Percentiles rank a stretch among this genome's conserved stretches.
These are phyloP conservation scores for Monomorium pharaonis DNA, from an alignment of 1,140 invertebrate genomes.

Conservation along the genomic window DNA sequence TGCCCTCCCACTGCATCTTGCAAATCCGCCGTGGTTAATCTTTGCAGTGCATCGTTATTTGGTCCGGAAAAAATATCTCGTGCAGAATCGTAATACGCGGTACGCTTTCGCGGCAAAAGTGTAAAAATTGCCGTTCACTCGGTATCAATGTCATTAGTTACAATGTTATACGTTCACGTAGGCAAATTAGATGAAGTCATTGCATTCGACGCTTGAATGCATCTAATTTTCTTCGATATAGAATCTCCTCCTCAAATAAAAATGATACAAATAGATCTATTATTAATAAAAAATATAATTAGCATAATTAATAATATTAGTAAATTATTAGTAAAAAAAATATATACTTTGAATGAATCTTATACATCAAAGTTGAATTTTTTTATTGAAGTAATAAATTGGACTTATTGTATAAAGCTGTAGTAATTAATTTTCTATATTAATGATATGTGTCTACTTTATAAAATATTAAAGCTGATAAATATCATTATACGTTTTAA, in stretches of 20 bases:
- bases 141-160: background rate
- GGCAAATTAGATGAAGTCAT: background rate
- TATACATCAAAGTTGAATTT: background rate
- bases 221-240: background rate
- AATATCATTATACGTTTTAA: constrained; percentile 7
- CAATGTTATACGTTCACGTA: background rate
- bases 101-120: background rate
- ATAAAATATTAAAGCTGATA: background rate
- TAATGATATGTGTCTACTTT: background rate
- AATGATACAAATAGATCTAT: background rate
- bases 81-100: background rate
- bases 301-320: too few relatives aligned
- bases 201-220: background rate
- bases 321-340: constrained; percentile 11
- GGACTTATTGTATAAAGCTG: background rate
- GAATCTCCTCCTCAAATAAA: background rate
- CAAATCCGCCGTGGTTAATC: background rate
- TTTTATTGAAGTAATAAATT: background rate
- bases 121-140: background rate
- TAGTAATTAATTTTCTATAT: background rate
- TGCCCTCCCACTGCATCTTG: background rate
- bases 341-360: background rate
- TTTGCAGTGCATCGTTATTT: background rate
- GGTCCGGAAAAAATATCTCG: background rate
- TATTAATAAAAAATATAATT: constrained; percentile 3